phyloP scores from a whole-genome alignment of 2,113 vertebrate species.

The Melanerpes formicivorus region DNA sequence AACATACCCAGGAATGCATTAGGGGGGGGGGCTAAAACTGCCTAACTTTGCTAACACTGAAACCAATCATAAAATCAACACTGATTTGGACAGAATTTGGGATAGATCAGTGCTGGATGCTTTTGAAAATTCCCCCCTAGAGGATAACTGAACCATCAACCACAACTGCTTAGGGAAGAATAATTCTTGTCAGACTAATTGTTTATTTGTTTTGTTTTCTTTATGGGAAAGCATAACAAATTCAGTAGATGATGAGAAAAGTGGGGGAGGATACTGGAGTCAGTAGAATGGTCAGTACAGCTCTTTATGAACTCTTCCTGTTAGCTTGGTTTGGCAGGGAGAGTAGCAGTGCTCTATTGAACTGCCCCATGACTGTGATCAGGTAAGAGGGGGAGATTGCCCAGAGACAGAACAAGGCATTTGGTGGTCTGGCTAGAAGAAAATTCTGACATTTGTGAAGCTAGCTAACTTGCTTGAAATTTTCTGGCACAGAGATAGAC shows the following conservation, averaged over 20 bases:
- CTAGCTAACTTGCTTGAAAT: neutral
- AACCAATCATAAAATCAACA: neutral
- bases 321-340: neutral
- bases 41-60: neutral
- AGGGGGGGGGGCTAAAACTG: neutral
- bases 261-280: neutral
- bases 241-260: constrained; percentile 15
- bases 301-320: neutral
- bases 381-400: neutral
- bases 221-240: constrained; percentile 40
- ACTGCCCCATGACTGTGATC: neutral
- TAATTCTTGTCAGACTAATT: constrained; percentile 11
- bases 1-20: neutral
- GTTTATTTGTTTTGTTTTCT: constrained; percentile 17
- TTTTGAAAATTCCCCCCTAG: neutral
- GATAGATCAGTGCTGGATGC: neutral
- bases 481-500: neutral
- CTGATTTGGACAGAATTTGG: neutral
- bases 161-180: neutral
- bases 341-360: neutral
- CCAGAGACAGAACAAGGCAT: neutral
- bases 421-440: neutral
- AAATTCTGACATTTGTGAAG: neutral
- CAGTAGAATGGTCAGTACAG: neutral
- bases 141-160: constrained; percentile 32